phyloP scores from a whole-genome alignment of 2,113 vertebrate species.

The Garra rufa region DNA sequence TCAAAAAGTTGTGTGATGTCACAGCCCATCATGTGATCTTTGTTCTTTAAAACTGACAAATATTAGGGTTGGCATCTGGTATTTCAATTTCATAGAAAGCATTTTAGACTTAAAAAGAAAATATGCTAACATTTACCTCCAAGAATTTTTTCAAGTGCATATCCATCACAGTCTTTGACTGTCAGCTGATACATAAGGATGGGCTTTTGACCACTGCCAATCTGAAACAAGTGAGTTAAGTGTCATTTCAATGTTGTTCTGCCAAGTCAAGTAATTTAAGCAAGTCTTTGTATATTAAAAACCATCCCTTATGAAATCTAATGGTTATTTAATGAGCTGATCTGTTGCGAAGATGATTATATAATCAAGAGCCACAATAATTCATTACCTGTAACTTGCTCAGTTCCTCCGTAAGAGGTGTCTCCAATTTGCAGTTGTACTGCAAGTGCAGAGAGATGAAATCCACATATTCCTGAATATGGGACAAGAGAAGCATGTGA shows the following conservation, averaged over 20 bases:
- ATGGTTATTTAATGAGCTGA: neutral
- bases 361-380: neutral
- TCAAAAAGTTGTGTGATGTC: constrained; percentile 68
- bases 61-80: neutral
- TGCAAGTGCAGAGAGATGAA: constrained; percentile 84
- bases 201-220: constrained; percentile 57
- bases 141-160: constrained; percentile 64
- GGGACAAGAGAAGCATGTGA: neutral
- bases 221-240: constrained; percentile 58
- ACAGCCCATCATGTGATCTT: constrained; percentile 69
- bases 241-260: neutral
- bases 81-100: neutral
- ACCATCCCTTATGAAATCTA: neutral
- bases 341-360: neutral
- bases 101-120: neutral
- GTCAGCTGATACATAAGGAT: constrained; percentile 71
- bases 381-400: constrained; percentile 76
- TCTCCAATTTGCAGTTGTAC: constrained; percentile 73
- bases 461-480: constrained; percentile 76
- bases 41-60: constrained; percentile 64
- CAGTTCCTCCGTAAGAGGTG: constrained; percentile 69
- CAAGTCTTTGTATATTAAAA: neutral
- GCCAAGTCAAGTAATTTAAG: neutral
- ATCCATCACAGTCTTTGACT: constrained; percentile 58
- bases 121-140: constrained; percentile 63